Percentiles rank a stretch among this genome's conserved stretches.
These are phyloP conservation scores for Syngnathus rostellatus DNA, from an alignment of 2,797 vertebrate species.

Conservation along the genomic window DNA sequence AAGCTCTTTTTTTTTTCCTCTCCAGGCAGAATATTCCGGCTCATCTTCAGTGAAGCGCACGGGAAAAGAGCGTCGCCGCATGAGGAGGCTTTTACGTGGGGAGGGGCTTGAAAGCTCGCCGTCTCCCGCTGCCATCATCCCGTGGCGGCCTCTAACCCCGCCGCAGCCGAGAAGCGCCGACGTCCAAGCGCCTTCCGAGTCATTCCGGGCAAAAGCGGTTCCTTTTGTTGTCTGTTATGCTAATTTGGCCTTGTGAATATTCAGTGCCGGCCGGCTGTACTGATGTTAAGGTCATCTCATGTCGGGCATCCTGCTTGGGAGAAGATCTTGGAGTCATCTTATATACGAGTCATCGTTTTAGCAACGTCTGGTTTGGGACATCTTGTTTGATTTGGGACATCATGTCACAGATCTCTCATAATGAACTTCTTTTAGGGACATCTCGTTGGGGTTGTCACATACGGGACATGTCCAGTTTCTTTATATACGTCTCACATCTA, in stretches of 20 bases:
- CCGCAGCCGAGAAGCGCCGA: background rate
- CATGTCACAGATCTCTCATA: background rate
- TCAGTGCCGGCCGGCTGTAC: background rate
- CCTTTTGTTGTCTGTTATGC: background rate
- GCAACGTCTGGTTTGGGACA: background rate
- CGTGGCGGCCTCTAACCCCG: background rate
- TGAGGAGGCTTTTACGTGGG: conserved; percentile 41
- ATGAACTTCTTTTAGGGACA: too few relatives aligned
- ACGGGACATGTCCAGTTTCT: too few relatives aligned
- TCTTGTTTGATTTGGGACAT: background rate
- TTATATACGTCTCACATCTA: too few relatives aligned
- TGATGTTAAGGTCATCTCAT: background rate
- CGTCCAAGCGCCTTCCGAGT: background rate
- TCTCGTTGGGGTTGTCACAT: too few relatives aligned
- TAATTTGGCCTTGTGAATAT: conserved; percentile 4
- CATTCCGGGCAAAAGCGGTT: background rate
- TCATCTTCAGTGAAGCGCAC: conserved; percentile 45
- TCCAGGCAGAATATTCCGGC: conserved; percentile 21
- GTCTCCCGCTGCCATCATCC: background rate
- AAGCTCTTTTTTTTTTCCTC: conserved; percentile 14
- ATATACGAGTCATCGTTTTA: too few relatives aligned
- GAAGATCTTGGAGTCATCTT: background rate
- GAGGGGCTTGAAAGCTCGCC: background rate
- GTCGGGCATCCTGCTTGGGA: background rate
- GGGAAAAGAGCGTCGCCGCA: conserved; percentile 39